Conservation (phyloP, 1,140 invertebrate genomes). For the Drosophila yakuba region DNA sequence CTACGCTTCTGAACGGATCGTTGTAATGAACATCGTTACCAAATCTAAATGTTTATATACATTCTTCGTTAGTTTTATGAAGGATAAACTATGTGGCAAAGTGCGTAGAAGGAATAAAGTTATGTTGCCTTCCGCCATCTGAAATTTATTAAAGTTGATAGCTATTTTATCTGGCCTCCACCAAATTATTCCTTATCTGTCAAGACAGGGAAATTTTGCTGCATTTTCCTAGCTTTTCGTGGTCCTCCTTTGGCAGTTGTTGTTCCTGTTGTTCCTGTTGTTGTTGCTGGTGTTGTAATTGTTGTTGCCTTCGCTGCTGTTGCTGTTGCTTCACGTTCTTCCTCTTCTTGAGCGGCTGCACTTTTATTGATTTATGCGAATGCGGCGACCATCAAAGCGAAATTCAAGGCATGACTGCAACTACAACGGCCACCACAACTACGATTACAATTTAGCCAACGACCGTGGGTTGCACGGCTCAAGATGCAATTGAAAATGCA, state of each 20-base stretch:
- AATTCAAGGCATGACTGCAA: constrained; percentile 31
- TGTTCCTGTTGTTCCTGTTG: not conserved
- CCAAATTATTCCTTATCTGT: constrained; percentile 17
- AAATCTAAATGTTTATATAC: no score
- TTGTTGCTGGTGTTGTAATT: not conserved
- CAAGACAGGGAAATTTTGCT: constrained; percentile 8
- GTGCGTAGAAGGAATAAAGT: not conserved
- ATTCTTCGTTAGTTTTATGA: not conserved
- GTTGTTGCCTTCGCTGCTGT: constrained; percentile 4
- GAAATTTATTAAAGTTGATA: constrained; percentile 9
- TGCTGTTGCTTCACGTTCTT: constrained; percentile 25
- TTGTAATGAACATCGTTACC: no score
- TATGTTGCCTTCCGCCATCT: not conserved
- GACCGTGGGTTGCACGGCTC: constrained; percentile 13
- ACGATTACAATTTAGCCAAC: constrained; percentile 25
- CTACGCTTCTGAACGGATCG: constrained; percentile 5
- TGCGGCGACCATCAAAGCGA: constrained; percentile 61
- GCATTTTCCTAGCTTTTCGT: constrained; percentile 1
- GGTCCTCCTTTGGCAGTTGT: not conserved
- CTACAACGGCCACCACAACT: constrained; percentile 20
- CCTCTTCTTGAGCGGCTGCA: constrained; percentile 18
- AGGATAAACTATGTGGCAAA: not conserved
- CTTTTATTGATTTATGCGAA: constrained; percentile 76
- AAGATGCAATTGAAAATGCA: not conserved
- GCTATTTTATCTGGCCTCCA: constrained; percentile 10